Evolutionary conservation across 1,140 invertebrate species (phyloP).

Genomic region (Vanessa atalanta): DNA sequence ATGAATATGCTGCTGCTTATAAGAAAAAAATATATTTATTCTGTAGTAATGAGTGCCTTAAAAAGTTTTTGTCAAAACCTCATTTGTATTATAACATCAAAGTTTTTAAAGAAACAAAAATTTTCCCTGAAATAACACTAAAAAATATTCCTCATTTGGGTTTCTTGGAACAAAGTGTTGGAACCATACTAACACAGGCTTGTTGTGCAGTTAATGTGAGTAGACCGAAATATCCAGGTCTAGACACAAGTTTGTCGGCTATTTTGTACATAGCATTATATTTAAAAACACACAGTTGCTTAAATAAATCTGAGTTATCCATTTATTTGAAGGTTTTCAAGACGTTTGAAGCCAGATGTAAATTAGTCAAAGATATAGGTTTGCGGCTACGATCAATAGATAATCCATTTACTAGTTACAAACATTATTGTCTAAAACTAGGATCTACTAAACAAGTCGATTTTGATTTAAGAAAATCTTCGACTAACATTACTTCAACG

Average conservation of each 20-base stretch:
- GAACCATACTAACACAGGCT: conserved; percentile 75
- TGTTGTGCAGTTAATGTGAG: conserved; percentile 73
- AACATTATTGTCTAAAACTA: conserved; percentile 53
- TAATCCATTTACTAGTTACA: conserved; percentile 73
- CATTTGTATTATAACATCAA: conserved; percentile 68
- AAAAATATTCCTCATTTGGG: conserved; percentile 79
- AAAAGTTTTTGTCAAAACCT: conserved; percentile 76
- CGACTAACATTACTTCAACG: conserved; percentile 28
- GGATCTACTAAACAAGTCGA: conserved; percentile 17
- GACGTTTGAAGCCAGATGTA: conserved; percentile 66
- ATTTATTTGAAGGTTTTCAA: conserved; percentile 66
- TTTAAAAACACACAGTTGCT: conserved; percentile 78
- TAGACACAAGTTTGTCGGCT: conserved; percentile 74
- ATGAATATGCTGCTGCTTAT: conserved; percentile 69
- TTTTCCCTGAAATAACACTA: conserved; percentile 67
- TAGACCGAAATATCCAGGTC: conserved; percentile 82
- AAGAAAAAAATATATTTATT: conserved; percentile 79
- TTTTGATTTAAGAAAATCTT: conserved; percentile 39
- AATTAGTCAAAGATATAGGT: conserved; percentile 63
- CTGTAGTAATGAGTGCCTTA: conserved; percentile 74
- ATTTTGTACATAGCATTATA: conserved; percentile 79
- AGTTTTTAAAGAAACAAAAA: conserved; percentile 67
- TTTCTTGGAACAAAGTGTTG: conserved; percentile 82
- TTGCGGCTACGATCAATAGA: conserved; percentile 71
- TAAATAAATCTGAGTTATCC: conserved; percentile 40